Evolutionary conservation across 2,888 invertebrate species (phyloP).

Genomic region (Panopea generosa): DNA sequence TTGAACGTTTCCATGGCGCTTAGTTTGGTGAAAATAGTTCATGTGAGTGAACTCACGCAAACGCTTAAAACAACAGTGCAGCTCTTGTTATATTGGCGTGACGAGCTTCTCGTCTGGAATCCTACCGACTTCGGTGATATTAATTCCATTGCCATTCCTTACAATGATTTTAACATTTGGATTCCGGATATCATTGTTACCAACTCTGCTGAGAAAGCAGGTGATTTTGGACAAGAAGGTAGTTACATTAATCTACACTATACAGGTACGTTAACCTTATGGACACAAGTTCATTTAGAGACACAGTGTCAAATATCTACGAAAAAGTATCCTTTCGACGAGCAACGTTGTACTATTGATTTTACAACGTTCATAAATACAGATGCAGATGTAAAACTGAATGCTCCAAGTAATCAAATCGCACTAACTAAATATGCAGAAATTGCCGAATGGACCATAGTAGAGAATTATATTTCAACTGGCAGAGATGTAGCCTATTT

Average conservation of each 20-base stretch:
- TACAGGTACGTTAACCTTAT: conserved; percentile 25
- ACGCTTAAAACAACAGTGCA: conserved; percentile 33
- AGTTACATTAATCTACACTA: conserved; percentile 9
- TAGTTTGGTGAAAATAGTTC: too few relatives aligned
- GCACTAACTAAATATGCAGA: neutral
- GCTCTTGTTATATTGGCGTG: conserved; percentile 29
- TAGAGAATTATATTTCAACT: conserved; percentile 13
- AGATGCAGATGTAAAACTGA: conserved; percentile 18
- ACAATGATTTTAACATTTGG: conserved; percentile 27
- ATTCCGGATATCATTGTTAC: conserved; percentile 31
- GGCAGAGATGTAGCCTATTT: too few relatives aligned
- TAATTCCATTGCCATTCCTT: conserved; percentile 19
- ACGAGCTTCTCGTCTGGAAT: conserved; percentile 40
- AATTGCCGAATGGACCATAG: conserved; percentile 40
- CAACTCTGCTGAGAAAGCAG: conserved; percentile 32
- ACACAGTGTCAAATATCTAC: conserved; percentile 44
- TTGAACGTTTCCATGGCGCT: too few relatives aligned
- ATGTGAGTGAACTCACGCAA: conserved; percentile 36
- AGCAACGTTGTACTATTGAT: conserved; percentile 25
- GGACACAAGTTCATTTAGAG: conserved; percentile 36
- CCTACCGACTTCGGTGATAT: conserved; percentile 15
- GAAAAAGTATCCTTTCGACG: conserved; percentile 42
- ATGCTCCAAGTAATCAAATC: neutral
- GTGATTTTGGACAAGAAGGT: conserved; percentile 30
- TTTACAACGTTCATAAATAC: conserved; percentile 23